These are phyloP conservation scores for Thaleichthys pacificus DNA, from an alignment of 2,797 vertebrate species.

Conservation along the genomic window DNA sequence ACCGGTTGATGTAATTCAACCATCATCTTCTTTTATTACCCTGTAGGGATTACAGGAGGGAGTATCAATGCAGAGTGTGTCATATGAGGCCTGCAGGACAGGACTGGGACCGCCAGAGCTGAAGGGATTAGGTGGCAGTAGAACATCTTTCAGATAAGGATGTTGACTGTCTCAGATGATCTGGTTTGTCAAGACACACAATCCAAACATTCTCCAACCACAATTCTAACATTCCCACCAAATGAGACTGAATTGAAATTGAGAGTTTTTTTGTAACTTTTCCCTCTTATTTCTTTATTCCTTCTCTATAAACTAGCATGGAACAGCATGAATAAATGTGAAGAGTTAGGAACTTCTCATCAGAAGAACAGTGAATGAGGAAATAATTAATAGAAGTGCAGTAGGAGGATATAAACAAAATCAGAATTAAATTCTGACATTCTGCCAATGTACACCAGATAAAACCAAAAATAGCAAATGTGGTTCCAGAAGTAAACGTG, in stretches of 20 bases:
- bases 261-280: neutral
- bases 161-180: neutral
- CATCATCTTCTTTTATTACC: neutral
- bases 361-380: neutral
- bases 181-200: neutral
- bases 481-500: neutral
- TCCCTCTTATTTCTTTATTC: neutral
- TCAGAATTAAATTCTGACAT: neutral
- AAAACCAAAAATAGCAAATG: constrained; percentile 20
- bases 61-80: neutral
- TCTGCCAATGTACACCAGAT: neutral
- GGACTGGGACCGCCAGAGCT: too few species aligned
- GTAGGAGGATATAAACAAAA: neutral
- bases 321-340: too few species aligned
- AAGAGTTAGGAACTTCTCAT: neutral
- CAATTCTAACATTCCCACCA: neutral
- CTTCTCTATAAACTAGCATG: neutral
- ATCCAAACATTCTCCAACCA: neutral
- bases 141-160: neutral
- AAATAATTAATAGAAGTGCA: neutral
- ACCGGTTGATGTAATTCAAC: neutral
- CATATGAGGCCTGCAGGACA: neutral
- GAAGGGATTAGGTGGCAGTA: neutral
- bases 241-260: neutral
- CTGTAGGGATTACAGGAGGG: neutral